These are phyloP conservation scores for Carassius gibelio DNA, from an alignment of 2,113 vertebrate genomes.

Conservation along the genomic window DNA sequence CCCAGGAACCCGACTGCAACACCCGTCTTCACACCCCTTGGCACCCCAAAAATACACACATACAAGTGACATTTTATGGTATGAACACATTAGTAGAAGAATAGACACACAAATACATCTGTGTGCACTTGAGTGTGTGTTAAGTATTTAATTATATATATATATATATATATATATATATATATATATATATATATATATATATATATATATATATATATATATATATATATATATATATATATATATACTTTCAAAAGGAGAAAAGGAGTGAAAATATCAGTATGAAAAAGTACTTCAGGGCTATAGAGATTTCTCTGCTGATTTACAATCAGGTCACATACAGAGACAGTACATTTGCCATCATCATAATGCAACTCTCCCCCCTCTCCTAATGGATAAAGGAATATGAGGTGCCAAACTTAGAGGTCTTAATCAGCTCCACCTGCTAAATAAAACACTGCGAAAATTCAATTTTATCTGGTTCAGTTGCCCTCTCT, in stretches of 20 bases:
- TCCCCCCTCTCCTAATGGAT: constrained; percentile 52
- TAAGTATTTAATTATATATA: too few relatives aligned
- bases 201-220: too few relatives aligned
- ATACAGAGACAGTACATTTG: constrained; percentile 75
- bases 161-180: too few relatives aligned
- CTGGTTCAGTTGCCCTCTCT: constrained; percentile 56
- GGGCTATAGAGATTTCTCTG: constrained; percentile 71
- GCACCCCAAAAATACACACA: constrained; percentile 49
- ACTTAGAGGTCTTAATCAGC: constrained; percentile 78
- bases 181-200: too few relatives aligned
- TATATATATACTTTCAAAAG: constrained; percentile 1
- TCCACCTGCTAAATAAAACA: constrained; percentile 54
- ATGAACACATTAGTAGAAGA: constrained; percentile 12
- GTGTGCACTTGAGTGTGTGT: too few relatives aligned
- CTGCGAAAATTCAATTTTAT: constrained; percentile 54
- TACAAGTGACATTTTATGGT: constrained; percentile 39
- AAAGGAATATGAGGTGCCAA: constrained; percentile 71
- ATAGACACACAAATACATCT: not conserved
- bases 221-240: not conserved
- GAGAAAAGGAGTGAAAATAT: constrained; percentile 33
- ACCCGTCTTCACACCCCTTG: constrained; percentile 45
- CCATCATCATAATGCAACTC: constrained; percentile 67
- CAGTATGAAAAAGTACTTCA: constrained; percentile 74
- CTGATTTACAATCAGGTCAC: constrained; percentile 82
- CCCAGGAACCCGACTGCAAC: constrained; percentile 63